Base-by-base conservation (phyloP, 2,888 invertebrate genomes). In the Dicyrtoma fusca region DNA sequence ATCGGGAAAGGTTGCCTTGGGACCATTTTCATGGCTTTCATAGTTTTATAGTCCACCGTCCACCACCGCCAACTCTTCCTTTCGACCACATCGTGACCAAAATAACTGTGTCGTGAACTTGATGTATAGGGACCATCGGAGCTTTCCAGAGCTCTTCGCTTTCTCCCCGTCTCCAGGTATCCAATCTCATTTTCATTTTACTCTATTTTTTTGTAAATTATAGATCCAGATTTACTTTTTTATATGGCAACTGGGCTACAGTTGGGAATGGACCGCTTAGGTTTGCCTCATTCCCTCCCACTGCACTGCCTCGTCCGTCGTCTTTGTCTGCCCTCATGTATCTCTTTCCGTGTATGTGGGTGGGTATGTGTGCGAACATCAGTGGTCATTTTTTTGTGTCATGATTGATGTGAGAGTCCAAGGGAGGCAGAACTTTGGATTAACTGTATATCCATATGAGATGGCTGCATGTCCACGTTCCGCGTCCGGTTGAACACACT, bases 101-200 rank as follows among this genome's bases (percentile, higher is more conserved):
- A 66, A 66, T 66, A 66, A 66, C 51, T 51, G 66, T 66, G 66
- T 66, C 51, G 49, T 49, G 51, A 49, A 42, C 66, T 53, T 66
- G 51, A 65, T 65, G 65, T 65, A 51, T 45, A 26, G 34, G 47
- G 65, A 65, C 51, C 49, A 51, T 49, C 49, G 34, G 65, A 34
- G 65, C 51, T 65, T 51, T 61, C 61, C 61, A 3, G 21, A 19
- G 17, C 55, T 66, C 42, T 66, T 62, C 44, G 26, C 62, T 62
- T 26, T 44, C 21, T 62, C 62, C 19, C 6, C 26, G 42, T 66
- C 66, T 53, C 53, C 66, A 66, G 66, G 66, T 66, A 66, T 66
- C 66, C 66, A 66, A 66, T 53, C 66, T 66, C 53, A 66, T 53
- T 66, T 66, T 66, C 53, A 66, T 66, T 53, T 66, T 53, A 42